Conservation (phyloP, 2,797 vertebrate species). For the Galagoides demidoff region DNA sequence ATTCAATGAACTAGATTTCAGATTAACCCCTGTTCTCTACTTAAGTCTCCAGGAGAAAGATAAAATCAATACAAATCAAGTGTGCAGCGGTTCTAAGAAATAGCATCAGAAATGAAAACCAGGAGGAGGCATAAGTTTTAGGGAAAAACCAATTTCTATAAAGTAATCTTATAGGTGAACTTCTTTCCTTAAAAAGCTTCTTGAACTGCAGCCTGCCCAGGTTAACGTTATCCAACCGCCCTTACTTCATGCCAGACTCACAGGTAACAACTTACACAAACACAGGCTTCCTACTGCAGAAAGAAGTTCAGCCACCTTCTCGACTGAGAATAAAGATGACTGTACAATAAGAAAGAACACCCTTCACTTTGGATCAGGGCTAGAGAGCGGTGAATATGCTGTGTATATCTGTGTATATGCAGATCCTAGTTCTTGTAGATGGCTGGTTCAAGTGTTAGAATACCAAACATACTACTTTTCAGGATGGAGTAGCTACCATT, state of each 20-base stretch:
- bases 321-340: neutral
- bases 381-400: neutral
- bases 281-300: neutral
- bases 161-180: neutral
- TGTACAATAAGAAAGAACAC: neutral
- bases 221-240: neutral
- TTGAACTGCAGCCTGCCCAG: neutral
- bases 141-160: neutral
- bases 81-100: neutral
- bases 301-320: neutral
- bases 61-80: slow-evolving; percentile 36
- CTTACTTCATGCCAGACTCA: neutral
- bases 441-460: neutral
- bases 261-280: neutral
- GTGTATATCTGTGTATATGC: neutral
- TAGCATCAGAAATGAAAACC: slow-evolving; percentile 41
- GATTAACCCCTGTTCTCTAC: slow-evolving; percentile 53
- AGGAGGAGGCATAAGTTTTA: neutral
- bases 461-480: neutral
- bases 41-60: slow-evolving; percentile 51
- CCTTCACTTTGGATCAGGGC: neutral
- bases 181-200: neutral
- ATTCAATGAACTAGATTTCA: slow-evolving; percentile 57
- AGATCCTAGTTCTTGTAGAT: neutral
- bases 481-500: neutral